A percentile compares a stretch with the other conserved stretches of the same genome.
These are phyloP conservation scores for Drosophila azteca DNA, from an alignment of 1,140 invertebrate species.

Conservation along the genomic window DNA sequence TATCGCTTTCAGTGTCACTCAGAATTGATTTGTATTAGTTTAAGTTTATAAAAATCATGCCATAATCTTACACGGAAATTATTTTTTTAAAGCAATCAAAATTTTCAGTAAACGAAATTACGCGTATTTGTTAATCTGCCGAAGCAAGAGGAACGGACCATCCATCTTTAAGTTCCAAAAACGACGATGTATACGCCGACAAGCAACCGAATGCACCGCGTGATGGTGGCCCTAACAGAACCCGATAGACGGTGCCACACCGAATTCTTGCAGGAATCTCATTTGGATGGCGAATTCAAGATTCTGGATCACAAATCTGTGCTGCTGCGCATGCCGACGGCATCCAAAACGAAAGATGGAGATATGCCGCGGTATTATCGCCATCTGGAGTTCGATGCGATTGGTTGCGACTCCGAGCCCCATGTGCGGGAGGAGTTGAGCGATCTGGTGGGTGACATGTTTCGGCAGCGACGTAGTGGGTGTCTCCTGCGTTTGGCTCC, in stretches of 20 bases:
- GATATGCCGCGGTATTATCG: conserved; percentile 43
- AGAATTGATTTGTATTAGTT: not conserved
- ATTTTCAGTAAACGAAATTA: conserved; percentile 32
- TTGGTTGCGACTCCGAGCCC: conserved; percentile 56
- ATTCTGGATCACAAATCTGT: conserved; percentile 42
- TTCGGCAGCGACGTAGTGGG: conserved; percentile 37
- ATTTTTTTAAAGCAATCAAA: conserved; percentile 41
- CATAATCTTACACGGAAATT: not conserved
- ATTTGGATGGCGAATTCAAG: conserved; percentile 36
- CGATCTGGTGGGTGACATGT: conserved; percentile 45
- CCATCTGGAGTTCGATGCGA: conserved; percentile 60
- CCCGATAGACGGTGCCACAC: not conserved
- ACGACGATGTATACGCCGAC: not conserved
- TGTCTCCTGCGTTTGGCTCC: conserved; percentile 53
- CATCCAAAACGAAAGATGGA: not conserved
- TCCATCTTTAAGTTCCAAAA: no score
- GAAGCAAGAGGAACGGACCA: no score
- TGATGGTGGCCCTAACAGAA: conserved; percentile 58
- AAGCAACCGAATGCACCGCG: conserved; percentile 38
- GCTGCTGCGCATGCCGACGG: conserved; percentile 32
- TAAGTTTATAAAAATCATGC: not conserved
- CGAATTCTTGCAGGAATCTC: not conserved
- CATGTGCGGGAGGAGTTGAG: conserved; percentile 38
- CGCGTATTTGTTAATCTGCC: conserved; percentile 1
- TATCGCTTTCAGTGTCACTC: no score